Base-by-base conservation (phyloP, 2,888 invertebrate species). In the Heliconius sara region DNA sequence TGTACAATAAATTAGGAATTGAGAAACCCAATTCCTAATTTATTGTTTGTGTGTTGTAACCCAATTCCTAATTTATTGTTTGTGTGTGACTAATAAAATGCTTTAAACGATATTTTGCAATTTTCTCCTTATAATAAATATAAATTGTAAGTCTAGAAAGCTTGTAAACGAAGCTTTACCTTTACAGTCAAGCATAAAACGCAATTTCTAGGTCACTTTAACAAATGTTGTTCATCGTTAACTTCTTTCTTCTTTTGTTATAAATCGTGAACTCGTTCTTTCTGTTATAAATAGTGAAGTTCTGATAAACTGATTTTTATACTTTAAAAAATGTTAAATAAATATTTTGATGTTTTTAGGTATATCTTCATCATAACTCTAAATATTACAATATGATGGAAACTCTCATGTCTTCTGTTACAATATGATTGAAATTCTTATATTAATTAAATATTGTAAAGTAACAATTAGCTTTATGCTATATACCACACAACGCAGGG, bases 161-260 rank as follows among this genome's bases (percentile, higher is more conserved):
- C 0, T 43, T 7, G 60, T 3, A 10, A 68, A 39, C 0, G 39
- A 7, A 39, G 68, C 39, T 68, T 68, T 68, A 68, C 22, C 68
- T 68, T 12, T 39, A 25, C 39, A 68, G 3, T 12, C 22, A 25
- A 43, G 43, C 43, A 47, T 16, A 43, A 27, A 70, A 43, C 6
- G 39, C 70, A 16, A 70, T 70, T 70, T 70, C 25, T 70, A 70
- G 70, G 25, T 70, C 43, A 68, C 43, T 13, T 68, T 13, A 39
- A 68, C 68, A 68, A 68, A 68, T 25, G 6, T 12, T 34, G n/a
- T 67, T 34, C 34, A 67, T 9, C 10, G 10, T 34, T 34, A 4
- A 22, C 22, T 39, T 67, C 39, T 68, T 68, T 43, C 39, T 43
- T 6, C 34, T 30, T 34, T 6, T 34, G 34, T 6, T 34, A 34